Evolutionary conservation across 2,113 vertebrate genomes (phyloP), one percentile per base, ranked within the genome.

Genomic region (Pleuronectes platessa): DNA sequence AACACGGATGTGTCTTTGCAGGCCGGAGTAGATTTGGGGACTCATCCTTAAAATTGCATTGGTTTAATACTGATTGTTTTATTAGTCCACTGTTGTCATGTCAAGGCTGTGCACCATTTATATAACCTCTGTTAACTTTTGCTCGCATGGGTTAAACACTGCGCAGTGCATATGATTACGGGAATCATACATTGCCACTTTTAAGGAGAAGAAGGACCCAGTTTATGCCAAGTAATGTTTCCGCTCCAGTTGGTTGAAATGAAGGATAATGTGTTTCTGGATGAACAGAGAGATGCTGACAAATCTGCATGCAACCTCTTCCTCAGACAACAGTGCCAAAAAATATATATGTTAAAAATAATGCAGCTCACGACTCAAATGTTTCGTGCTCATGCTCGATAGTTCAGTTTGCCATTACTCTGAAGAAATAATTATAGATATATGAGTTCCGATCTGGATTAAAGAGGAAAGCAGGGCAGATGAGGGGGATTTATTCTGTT

Each of bases 301-400:
- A 20, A 71, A 74, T 79, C 68, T 89, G 87, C 80, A 89, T 87
- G 88, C 49, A 73, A 79, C 73, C 56, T 31, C 31, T 31, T 31
- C 31, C 31, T 8, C 54, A 61, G 68, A 81, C 74, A 79, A 70
- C 71, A 78, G 88, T 93, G 90, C 92, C 90, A 93, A 91, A 89
- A 81, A 51, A 51, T 27, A 27, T 27, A 27, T 27, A 27, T 27
- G 0, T 3, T 6, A 17, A 20, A 5, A 1, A 11, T 3, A 31
- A 31, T 10, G 18, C 74, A 74, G 66, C 74, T 75, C 49, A 37
- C 31, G 5, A 59, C 37, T 68, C 31, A 71, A 55, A 74, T 2
- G 15, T 62, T 68, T 70, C 42, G 66, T 6, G 23, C 61, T 37
- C 49, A 54, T 66, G 18, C 40, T 69, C 2, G 13, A 66, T 47